These are phyloP conservation scores for Mactra quadrangularis DNA, from an alignment of 1,140 invertebrate species.

Conservation along the genomic window DNA sequence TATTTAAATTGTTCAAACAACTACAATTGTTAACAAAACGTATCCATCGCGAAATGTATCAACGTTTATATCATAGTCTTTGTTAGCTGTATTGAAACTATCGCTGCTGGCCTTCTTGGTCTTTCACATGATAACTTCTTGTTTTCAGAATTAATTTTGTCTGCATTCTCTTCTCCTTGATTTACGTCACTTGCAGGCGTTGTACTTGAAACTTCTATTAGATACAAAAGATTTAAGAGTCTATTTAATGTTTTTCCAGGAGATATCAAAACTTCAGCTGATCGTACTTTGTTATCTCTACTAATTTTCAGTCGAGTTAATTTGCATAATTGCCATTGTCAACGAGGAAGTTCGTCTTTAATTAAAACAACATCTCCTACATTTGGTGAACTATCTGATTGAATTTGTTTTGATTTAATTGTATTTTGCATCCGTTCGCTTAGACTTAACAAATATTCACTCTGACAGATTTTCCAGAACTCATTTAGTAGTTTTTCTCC, in stretches of 20 bases:
- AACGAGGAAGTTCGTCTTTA: not conserved
- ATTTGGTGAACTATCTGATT: not conserved
- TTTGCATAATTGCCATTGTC: conserved; percentile 36
- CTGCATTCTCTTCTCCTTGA: no score
- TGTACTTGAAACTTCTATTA: conserved; percentile 8
- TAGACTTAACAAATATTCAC: conserved; percentile 14
- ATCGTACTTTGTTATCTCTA: conserved; percentile 24
- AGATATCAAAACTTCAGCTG: conserved; percentile 9
- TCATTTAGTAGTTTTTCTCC: conserved; percentile 4
- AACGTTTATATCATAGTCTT: no score
- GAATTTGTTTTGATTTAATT: not conserved
- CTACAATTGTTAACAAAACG: no score
- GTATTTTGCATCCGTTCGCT: conserved; percentile 7
- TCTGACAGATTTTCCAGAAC: not conserved
- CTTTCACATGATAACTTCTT: no score
- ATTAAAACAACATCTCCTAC: conserved; percentile 42
- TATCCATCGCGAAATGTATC: no score
- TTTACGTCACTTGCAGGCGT: no score
- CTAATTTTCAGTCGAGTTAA: conserved; percentile 8
- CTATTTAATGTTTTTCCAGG: conserved; percentile 1
- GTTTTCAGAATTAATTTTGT: no score
- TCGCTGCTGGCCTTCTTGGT: no score
- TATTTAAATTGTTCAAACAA: no score
- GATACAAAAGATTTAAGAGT: conserved; percentile 17
- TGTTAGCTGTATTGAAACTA: no score